phyloP scores from a whole-genome alignment of 2,797 vertebrate species.

The Rousettus madagascariensis region DNA sequence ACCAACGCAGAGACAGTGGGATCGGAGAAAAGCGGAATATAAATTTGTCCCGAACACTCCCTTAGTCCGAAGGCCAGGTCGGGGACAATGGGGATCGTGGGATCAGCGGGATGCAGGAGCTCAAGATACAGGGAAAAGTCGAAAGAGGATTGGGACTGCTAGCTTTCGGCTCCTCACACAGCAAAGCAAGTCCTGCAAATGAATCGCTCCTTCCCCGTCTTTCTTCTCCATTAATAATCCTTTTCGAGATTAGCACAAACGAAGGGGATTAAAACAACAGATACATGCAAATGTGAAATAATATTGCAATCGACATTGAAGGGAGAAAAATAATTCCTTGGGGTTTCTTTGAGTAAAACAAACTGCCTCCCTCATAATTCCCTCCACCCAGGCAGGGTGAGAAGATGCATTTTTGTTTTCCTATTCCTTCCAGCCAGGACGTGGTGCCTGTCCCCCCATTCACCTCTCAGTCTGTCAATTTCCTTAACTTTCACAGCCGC shows the following conservation, averaged over 20 bases:
- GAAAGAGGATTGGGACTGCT: conserved; percentile 69
- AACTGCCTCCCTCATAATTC: conserved; percentile 66
- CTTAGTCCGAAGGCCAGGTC: conserved; percentile 79
- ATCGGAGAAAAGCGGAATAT: conserved; percentile 74
- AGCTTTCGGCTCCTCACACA: conserved; percentile 63
- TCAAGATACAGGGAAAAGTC: conserved; percentile 72
- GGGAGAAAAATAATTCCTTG: conserved; percentile 42
- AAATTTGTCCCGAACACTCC: conserved; percentile 81
- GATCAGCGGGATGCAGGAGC: conserved; percentile 77
- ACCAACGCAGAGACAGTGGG: conserved; percentile 66
- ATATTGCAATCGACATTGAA: conserved; percentile 40
- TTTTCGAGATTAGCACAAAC: conserved; percentile 78
- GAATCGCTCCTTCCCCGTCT: conserved; percentile 72
- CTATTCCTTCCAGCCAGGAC: conserved; percentile 79
- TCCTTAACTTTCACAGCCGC: conserved; percentile 74
- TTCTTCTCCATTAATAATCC: conserved; percentile 68
- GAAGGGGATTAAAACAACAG: conserved; percentile 77
- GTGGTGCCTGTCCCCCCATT: conserved; percentile 69
- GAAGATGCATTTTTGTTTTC: conserved; percentile 74
- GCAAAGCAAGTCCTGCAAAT: conserved; percentile 67
- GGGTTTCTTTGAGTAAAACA: conserved; percentile 65
- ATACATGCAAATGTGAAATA: conserved; percentile 72
- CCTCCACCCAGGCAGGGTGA: conserved; percentile 59
- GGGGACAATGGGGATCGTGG: conserved; percentile 81
- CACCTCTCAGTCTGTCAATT: conserved; percentile 81